phyloP scores from a whole-genome alignment of 1,140 invertebrate species.

The Metopolophium dirhodum region DNA sequence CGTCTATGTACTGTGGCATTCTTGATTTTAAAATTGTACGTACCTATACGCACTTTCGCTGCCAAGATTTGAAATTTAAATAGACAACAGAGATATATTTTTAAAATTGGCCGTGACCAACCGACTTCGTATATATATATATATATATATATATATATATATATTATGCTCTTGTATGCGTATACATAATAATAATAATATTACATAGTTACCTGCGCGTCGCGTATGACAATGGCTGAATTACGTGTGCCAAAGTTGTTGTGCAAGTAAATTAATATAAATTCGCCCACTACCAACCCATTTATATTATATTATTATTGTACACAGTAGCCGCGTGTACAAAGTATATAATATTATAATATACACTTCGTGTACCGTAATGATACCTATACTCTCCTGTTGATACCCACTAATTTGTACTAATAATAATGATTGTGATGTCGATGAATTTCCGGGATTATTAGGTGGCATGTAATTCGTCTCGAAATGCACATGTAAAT shows the following conservation, averaged over 20 bases:
- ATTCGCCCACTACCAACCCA: neutral
- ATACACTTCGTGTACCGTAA: no score
- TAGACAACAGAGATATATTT: constrained; percentile 11
- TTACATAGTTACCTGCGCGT: neutral
- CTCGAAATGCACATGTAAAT: neutral
- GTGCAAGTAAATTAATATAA: neutral
- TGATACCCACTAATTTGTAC: neutral
- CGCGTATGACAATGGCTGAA: neutral
- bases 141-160: no score
- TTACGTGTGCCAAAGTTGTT: constrained; percentile 2
- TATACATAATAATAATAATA: neutral
- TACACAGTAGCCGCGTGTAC: neutral
- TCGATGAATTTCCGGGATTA: neutral
- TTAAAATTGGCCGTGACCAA: constrained; percentile 7
- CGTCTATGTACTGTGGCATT: neutral
- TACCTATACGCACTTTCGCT: neutral
- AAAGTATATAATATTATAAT: no score
- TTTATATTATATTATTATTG: neutral
- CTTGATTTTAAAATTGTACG: neutral
- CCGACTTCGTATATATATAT: neutral
- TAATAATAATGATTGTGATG: neutral
- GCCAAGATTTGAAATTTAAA: constrained; percentile 16
- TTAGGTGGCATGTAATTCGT: neutral
- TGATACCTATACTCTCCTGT: no score
- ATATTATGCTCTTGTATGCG: neutral